These are phyloP conservation scores for Labeo catla DNA, from an alignment of 2,113 vertebrate species.

Conservation along the genomic window DNA sequence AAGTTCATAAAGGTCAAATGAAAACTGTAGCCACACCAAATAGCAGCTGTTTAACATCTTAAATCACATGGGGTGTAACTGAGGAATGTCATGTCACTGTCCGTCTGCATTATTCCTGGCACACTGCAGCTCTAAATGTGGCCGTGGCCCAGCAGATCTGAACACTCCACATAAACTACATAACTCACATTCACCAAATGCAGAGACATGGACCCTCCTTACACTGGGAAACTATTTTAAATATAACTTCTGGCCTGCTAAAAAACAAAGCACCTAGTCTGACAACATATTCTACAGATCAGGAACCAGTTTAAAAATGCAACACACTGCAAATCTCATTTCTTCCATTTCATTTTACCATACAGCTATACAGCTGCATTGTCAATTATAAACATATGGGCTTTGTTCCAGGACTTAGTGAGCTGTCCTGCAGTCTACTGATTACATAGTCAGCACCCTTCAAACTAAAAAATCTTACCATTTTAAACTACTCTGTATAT, in stretches of 20 bases:
- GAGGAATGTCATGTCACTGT: neutral
- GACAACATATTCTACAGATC: neutral
- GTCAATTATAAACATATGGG: neutral
- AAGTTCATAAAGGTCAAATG: neutral
- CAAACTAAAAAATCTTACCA: neutral
- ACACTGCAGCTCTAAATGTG: constrained; percentile 45
- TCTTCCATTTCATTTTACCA: neutral
- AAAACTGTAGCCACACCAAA: neutral
- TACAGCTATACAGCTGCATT: neutral
- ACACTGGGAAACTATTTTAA: neutral
- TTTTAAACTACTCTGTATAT: neutral
- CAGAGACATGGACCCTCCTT: neutral
- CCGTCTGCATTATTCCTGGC: constrained; percentile 27
- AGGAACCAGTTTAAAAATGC: neutral
- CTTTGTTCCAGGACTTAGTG: neutral
- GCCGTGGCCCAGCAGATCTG: neutral
- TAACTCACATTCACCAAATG: constrained; percentile 4
- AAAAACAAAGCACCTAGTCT: neutral
- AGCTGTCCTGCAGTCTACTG: neutral
- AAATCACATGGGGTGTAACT: neutral
- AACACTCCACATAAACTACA: constrained; percentile 34
- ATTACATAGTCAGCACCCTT: neutral
- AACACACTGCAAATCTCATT: neutral
- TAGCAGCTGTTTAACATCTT: neutral
- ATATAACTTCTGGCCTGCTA: neutral